Evolutionary conservation across 2,888 invertebrate species (phyloP).

Genomic region (Pantelozetes paolii): DNA sequence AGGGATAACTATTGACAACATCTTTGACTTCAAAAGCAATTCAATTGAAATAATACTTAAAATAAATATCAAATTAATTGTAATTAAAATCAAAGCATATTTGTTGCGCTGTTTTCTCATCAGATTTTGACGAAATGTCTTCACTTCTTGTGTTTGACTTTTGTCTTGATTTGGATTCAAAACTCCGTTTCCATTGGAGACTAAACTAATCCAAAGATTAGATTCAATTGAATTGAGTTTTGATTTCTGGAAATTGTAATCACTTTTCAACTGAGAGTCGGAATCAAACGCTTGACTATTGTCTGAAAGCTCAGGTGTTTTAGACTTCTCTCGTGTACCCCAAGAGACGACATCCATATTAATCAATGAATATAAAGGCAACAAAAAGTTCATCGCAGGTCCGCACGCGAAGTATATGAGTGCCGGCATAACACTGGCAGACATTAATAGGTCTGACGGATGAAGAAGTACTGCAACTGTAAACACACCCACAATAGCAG

Average conservation of each 20-base stretch:
- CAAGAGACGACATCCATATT: constrained; percentile 34
- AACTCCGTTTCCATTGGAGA: not conserved
- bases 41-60: not conserved
- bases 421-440: not conserved
- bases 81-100: constrained; percentile 9
- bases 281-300: too few species aligned
- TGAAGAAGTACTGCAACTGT: not conserved
- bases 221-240: not conserved
- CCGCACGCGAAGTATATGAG: not conserved
- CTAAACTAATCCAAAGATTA: constrained; percentile 8
- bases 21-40: not conserved
- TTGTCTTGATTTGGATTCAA: constrained; percentile 17
- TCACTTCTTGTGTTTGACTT: too few species aligned
- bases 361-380: not conserved
- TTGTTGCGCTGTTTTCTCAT: constrained; percentile 27
- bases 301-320: not conserved
- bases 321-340: constrained; percentile 6
- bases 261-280: too few species aligned
- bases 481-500: not conserved
- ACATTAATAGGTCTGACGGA: not conserved
- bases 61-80: constrained; percentile 12
- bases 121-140: not conserved
- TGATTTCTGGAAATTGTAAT: not conserved
- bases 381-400: not conserved
- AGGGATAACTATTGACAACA: not conserved